Conservation (phyloP, 2,888 invertebrate species). For the Metacarcinus magister region DNA sequence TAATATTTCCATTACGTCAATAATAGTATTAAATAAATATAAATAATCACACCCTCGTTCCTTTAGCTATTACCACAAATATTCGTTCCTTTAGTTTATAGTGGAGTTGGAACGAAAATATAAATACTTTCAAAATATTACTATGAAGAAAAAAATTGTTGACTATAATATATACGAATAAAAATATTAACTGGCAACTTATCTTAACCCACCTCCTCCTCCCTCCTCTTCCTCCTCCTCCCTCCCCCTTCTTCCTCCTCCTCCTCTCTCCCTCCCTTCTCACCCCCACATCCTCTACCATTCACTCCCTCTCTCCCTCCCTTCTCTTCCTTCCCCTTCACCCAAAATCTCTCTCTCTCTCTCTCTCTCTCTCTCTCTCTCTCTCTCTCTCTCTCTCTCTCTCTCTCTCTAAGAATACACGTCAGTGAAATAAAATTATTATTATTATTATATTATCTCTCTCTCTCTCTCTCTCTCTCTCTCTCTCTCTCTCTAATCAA, state of each 20-base stretch:
- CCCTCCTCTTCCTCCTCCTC: not conserved
- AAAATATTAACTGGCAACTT: conserved; percentile 6
- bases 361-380: conserved; percentile 44
- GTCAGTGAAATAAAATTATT: too few species aligned
- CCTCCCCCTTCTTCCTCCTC: not conserved
- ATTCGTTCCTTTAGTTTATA: too few species aligned
- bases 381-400: conserved; percentile 43
- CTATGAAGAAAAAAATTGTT: not conserved
- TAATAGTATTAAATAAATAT: too few species aligned
- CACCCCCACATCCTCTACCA: not conserved
- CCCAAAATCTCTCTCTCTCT: not conserved
- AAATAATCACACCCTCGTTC: too few species aligned
- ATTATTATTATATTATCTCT: too few species aligned
- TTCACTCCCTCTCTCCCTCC: not conserved
- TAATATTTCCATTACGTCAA: too few species aligned
- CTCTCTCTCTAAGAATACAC: not conserved
- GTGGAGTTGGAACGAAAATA: too few species aligned
- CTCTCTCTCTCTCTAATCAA: too few species aligned
- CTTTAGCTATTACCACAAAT: too few species aligned
- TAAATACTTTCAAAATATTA: too few species aligned
- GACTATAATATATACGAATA: not conserved
- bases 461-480: not conserved
- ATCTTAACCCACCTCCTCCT: not conserved
- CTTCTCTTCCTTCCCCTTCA: not conserved
- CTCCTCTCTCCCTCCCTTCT: not conserved